phyloP scores from a whole-genome alignment of 2,888 invertebrate species.

The Lypha dubia region DNA sequence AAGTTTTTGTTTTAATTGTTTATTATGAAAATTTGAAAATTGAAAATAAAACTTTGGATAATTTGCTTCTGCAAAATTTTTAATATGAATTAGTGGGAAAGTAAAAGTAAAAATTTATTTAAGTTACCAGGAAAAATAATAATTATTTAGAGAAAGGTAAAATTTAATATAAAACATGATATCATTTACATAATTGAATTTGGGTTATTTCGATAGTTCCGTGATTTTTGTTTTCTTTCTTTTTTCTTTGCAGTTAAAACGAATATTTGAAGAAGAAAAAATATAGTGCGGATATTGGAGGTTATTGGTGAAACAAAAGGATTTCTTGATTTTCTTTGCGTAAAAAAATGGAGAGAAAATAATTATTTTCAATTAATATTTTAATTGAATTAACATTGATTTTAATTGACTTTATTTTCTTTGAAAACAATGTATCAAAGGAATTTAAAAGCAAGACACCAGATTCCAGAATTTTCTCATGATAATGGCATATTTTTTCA shows the following conservation, averaged over 20 bases:
- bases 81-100: slow-evolving; percentile 47
- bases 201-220: slow-evolving; percentile 20
- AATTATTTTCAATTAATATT: too few relatives aligned
- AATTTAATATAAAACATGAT: slow-evolving; percentile 24
- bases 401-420: too few relatives aligned
- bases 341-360: too few relatives aligned
- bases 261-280: neutral
- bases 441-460: too few relatives aligned
- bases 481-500: too few relatives aligned
- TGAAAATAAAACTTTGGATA: neutral
- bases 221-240: too few relatives aligned
- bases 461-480: too few relatives aligned
- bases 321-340: too few relatives aligned
- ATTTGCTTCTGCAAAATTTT: slow-evolving; percentile 8
- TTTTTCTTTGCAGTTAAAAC: neutral
- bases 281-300: slow-evolving; percentile 27
- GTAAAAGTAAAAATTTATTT: slow-evolving; percentile 48
- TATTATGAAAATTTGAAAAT: slow-evolving; percentile 33
- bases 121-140: slow-evolving; percentile 54
- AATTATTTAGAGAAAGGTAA: slow-evolving; percentile 26
- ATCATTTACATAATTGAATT: slow-evolving; percentile 11
- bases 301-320: slow-evolving; percentile 2
- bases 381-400: too few relatives aligned
- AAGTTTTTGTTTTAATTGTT: slow-evolving; percentile 22
- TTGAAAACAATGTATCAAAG: too few relatives aligned